A percentile compares a stretch with the other conserved stretches of the same genome.
Conservation (phyloP, 2,888 invertebrate species). For the Sarcophaga carnaria region DNA sequence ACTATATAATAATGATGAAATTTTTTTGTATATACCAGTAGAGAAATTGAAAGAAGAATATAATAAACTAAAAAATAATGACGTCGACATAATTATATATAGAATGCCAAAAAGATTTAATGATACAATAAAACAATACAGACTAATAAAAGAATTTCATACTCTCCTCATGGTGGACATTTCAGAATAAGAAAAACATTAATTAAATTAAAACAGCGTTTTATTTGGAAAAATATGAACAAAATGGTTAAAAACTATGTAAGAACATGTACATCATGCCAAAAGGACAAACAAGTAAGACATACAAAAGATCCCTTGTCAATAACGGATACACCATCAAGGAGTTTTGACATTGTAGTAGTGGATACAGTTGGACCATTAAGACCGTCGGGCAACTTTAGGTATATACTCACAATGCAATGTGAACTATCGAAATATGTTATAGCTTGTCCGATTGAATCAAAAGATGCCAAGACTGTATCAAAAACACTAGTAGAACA, state of each 20-base stretch:
- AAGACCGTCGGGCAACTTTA: background rate
- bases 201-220: slow-evolving; percentile 6
- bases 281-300: slow-evolving; percentile 9
- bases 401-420: too few species aligned
- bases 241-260: slow-evolving; percentile 15
- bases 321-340: background rate
- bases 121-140: slow-evolving; percentile 10
- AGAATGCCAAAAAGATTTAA: slow-evolving; percentile 12
- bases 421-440: too few species aligned
- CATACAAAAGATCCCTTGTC: slow-evolving; percentile 11
- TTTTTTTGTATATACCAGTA: background rate
- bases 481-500: slow-evolving; percentile 16
- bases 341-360: background rate
- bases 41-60: slow-evolving; percentile 18
- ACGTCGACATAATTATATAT: slow-evolving; percentile 17
- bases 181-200: slow-evolving; percentile 21
- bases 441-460: too few species aligned
- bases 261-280: background rate
- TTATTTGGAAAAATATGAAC: slow-evolving; percentile 17
- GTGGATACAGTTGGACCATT: background rate
- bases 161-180: background rate
- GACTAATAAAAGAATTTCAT: background rate
- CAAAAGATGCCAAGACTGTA: background rate
- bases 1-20: slow-evolving; percentile 8
- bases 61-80: background rate